A percentile compares a stretch with the other conserved stretches of the same genome.
These are phyloP conservation scores for Brenthis hecate DNA, from an alignment of 2,888 invertebrate species.

Conservation along the genomic window DNA sequence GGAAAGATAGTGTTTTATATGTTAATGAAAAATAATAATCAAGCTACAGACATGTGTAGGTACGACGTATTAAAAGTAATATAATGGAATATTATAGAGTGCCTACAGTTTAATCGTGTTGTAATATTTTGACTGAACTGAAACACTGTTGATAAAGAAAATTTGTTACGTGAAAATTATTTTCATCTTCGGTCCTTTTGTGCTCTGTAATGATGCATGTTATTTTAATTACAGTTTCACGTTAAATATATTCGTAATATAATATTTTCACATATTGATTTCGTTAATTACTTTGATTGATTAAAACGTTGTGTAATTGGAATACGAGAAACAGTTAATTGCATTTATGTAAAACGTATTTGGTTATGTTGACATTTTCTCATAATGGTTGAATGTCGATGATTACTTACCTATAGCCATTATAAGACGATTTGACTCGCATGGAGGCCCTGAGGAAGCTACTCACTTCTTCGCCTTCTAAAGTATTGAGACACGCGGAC, in stretches of 20 bases:
- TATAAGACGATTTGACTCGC: conserved; percentile 94
- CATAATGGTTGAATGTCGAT: too few relatives aligned
- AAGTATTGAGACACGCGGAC: conserved; percentile 94
- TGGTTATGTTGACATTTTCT: too few relatives aligned
- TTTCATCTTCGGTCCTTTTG: not conserved
- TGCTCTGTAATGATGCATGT: not conserved
- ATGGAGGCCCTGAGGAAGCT: conserved; percentile 96
- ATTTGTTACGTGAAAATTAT: not conserved
- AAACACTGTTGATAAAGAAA: not conserved
- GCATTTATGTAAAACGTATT: too few relatives aligned
- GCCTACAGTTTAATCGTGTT: not conserved
- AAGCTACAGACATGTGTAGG: too few relatives aligned
- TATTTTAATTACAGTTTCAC: not conserved
- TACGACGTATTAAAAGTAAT: too few relatives aligned
- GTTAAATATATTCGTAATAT: not conserved
- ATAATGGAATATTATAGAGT: too few relatives aligned
- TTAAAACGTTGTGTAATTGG: not conserved
- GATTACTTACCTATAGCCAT: conserved; percentile 92
- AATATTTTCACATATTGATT: not conserved
- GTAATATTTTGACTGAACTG: not conserved
- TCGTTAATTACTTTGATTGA: not conserved
- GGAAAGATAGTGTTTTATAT: too few relatives aligned
- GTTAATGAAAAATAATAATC: too few relatives aligned
- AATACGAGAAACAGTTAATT: too few relatives aligned
- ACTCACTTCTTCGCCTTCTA: conserved; percentile 96